Base-by-base conservation (phyloP, 2,113 vertebrate species). In the Atherinomorus stipes region DNA sequence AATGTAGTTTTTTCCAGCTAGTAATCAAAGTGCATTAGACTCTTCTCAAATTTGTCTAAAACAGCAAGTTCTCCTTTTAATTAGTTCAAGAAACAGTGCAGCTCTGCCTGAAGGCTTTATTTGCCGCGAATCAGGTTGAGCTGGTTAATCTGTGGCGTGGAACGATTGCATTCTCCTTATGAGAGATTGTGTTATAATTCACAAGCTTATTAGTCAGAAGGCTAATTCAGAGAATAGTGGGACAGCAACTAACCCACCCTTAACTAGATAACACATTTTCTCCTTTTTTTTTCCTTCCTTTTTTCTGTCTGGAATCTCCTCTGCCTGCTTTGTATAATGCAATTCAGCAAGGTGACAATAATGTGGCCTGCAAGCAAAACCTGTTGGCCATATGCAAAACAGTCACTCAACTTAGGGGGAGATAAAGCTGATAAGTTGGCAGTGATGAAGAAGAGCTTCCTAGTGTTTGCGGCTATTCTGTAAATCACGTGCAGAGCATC, bases 271-370 rank as follows among this genome's bases (percentile, higher is more conserved):
- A 54, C 21, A 87, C 13, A 11, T 61, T n/a, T 8, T 34, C 25
- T 53, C 52, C 40, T 65, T 56, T 34, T n/a, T n/a, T n/a, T n/a
- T n/a, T n/a, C n/a, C 67, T 12, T 11, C n/a, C 31, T 45, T 61
- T 56, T 65, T 34, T 1, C 63, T 78, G 53, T 73, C 59, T 61
- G 31, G 60, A 71, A 69, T 78, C 51, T 73, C 34, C 47, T 60
- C 63, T 62, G 22, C 60, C 79, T 75, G 59, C 64, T 84, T 76
- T 69, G 57, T 66, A 13, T 91, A 92, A 93, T 91, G 76, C 56
- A 64, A 88, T 93, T 91, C 92, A 93, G 85, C 78, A 70, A 88
- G 90, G 81, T 81, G 92, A 93, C 92, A 90, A 90, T 94, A 92
- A 92, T 89, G 83, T 80, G 78, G 69, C 65, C 76, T 68, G 28